These are phyloP conservation scores for Melinopterus prodromus DNA, from an alignment of 2,888 invertebrate genomes.

Conservation along the genomic window DNA sequence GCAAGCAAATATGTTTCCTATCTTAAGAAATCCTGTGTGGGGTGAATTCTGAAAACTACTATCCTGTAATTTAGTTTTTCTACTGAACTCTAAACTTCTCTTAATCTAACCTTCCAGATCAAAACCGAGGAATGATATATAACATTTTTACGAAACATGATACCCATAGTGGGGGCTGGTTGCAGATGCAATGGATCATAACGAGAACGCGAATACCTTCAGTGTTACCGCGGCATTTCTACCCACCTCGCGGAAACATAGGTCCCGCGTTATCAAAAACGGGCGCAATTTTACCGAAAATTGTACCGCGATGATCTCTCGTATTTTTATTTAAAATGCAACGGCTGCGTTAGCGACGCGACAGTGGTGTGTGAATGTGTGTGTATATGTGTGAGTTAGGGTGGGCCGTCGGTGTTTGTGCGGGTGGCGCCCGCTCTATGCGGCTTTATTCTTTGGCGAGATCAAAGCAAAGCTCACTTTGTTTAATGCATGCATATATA, in stretches of 20 bases:
- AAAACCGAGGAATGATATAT: not conserved
- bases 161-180: not conserved
- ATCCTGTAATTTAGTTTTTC: too few relatives aligned
- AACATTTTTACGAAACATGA: not conserved
- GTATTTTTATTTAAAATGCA: constrained; percentile 36
- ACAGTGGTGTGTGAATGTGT: not conserved
- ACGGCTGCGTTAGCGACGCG: constrained; percentile 20
- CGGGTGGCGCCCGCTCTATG: constrained; percentile 37
- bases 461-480: constrained; percentile 56
- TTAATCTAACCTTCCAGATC: not conserved
- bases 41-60: too few relatives aligned
- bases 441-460: constrained; percentile 55
- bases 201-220: not conserved
- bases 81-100: too few relatives aligned
- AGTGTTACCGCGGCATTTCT: not conserved
- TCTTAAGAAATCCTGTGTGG: too few relatives aligned
- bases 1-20: too few relatives aligned
- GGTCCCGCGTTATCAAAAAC: not conserved
- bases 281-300: constrained; percentile 8
- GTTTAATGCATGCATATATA: constrained; percentile 53
- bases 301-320: constrained; percentile 26
- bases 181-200: not conserved
- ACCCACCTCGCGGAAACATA: not conserved
- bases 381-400: constrained; percentile 6
- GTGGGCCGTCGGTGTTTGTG: constrained; percentile 23